phyloP scores from a whole-genome alignment of 2,797 vertebrate genomes.

The Enteromius argenteus region DNA sequence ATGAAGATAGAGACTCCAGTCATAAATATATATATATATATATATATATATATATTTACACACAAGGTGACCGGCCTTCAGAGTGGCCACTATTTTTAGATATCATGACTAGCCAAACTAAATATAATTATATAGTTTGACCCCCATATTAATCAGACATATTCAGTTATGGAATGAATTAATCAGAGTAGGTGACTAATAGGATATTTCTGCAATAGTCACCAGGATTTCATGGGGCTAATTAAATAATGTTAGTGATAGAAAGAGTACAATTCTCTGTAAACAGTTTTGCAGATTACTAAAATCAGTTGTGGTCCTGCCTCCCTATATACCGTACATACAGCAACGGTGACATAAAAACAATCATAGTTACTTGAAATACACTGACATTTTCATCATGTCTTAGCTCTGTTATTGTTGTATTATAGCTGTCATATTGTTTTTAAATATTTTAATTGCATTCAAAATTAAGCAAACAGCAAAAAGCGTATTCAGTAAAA shows the following conservation, averaged over 20 bases:
- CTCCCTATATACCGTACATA: no score
- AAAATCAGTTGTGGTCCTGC: not conserved
- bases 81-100: not conserved
- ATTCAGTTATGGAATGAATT: not conserved
- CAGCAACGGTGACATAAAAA: not conserved
- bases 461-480: not conserved
- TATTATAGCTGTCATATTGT: not conserved
- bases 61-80: not conserved
- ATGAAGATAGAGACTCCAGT: not conserved
- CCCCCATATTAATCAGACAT: not conserved
- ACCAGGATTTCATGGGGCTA: not conserved
- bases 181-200: not conserved
- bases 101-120: not conserved
- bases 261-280: not conserved
- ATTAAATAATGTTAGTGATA: not conserved
- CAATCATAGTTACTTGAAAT: not conserved
- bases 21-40: no score
- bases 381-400: no score
- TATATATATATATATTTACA: not conserved
- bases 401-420: not conserved
- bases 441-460: not conserved
- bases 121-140: not conserved
- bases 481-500: not conserved
- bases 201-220: not conserved
- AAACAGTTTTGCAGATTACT: not conserved